These are phyloP conservation scores for Keiferia lycopersicella DNA, from an alignment of 2,888 invertebrate genomes.

Conservation along the genomic window DNA sequence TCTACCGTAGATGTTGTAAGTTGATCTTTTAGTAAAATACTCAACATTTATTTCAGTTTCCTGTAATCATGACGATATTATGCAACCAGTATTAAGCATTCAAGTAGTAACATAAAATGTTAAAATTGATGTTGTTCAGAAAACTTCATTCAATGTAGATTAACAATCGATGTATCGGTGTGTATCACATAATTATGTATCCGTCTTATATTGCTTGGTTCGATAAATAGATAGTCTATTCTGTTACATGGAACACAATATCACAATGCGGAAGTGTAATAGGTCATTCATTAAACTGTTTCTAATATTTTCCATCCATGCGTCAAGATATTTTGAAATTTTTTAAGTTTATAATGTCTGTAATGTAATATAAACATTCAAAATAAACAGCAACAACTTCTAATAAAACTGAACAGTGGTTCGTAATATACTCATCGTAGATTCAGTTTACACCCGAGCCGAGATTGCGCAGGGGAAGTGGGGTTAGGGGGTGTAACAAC, in stretches of 20 bases:
- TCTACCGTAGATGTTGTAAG: background rate
- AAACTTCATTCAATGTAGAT: slow-evolving; percentile 10
- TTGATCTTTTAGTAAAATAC: background rate
- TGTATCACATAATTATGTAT: background rate
- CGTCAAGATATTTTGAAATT: too few relatives aligned
- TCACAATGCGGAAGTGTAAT: background rate
- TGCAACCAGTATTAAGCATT: background rate
- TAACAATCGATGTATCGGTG: background rate
- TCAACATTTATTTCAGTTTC: background rate
- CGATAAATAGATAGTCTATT: background rate
- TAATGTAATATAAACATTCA: too few relatives aligned
- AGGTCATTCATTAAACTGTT: too few relatives aligned
- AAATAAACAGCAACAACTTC: too few relatives aligned
- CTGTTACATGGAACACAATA: background rate
- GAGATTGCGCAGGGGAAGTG: too few relatives aligned
- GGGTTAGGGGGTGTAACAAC: too few relatives aligned
- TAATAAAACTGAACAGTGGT: too few relatives aligned
- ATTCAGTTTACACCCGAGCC: too few relatives aligned
- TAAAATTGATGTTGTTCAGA: slow-evolving; percentile 11
- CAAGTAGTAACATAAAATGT: background rate
- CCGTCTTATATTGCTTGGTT: slow-evolving; percentile 1
- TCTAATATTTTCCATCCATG: too few relatives aligned
- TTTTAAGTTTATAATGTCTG: too few relatives aligned
- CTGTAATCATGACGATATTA: background rate
- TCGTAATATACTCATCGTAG: too few relatives aligned